phyloP scores from a whole-genome alignment of 2,113 vertebrate species.

The Collichthys lucidus region DNA sequence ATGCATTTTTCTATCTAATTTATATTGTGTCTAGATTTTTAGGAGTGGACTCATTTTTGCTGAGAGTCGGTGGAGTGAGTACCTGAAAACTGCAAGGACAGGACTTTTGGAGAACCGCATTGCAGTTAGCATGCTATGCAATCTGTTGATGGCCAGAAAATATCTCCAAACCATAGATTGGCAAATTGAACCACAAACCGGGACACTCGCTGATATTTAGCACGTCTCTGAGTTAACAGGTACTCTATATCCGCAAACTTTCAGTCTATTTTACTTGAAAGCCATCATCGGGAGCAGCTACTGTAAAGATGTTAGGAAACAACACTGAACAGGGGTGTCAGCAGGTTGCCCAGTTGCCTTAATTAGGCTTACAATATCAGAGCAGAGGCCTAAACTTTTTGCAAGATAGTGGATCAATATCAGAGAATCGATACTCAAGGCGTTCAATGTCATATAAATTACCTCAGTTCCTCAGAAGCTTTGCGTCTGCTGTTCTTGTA shows the following conservation, averaged over 20 bases:
- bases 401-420: slow-evolving; percentile 2
- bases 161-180: not conserved
- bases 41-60: not conserved
- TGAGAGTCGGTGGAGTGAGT: not conserved
- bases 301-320: not conserved
- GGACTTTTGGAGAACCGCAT: not conserved
- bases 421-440: not conserved
- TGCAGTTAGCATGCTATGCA: not conserved
- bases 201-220: not conserved
- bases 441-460: not conserved
- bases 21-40: not conserved
- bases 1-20: not conserved
- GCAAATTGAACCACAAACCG: not conserved
- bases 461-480: not conserved
- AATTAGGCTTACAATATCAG: not conserved
- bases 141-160: not conserved
- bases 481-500: not conserved
- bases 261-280: not conserved
- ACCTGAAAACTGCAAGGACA: not conserved
- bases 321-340: not conserved
- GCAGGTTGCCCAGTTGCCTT: not conserved
- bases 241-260: not conserved
- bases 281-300: not conserved
- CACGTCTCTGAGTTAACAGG: not conserved
- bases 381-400: not conserved